Percentiles rank a stretch among this genome's conserved stretches.
Evolutionary conservation across 1,140 invertebrate species (phyloP).

Genomic region (Zaprionus ornatus): DNA sequence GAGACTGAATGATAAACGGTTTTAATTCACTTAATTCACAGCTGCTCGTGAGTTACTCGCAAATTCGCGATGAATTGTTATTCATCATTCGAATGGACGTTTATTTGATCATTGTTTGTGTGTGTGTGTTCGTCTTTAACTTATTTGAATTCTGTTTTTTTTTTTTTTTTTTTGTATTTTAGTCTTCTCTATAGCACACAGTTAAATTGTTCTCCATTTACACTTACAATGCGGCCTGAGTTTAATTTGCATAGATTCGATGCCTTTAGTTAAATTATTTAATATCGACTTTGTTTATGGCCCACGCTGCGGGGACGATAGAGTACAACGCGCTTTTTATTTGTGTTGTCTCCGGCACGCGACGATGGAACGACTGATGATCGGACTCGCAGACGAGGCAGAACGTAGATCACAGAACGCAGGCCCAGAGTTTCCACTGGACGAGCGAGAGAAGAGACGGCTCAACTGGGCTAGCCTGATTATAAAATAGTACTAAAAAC

Average conservation of each 20-base stretch:
- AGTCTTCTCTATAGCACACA: background rate
- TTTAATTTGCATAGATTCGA: slow-evolving; percentile 19
- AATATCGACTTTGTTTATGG: slow-evolving; percentile 19
- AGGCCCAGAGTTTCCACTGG: slow-evolving; percentile 31
- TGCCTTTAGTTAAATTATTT: slow-evolving; percentile 19
- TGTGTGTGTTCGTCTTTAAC: slow-evolving; percentile 1
- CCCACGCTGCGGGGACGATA: slow-evolving; percentile 7
- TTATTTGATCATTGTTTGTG: slow-evolving; percentile 4
- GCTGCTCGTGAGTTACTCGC: slow-evolving; percentile 5
- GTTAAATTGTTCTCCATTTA: slow-evolving; percentile 5
- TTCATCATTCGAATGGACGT: slow-evolving; percentile 10
- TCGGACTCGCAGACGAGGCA: slow-evolving; percentile 1
- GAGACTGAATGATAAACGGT: background rate
- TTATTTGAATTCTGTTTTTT: background rate
- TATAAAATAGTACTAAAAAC: slow-evolving; percentile 80
- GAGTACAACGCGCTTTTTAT: slow-evolving; percentile 18
- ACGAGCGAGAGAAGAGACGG: slow-evolving; percentile 39
- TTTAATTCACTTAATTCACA: slow-evolving; percentile 33
- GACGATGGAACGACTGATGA: slow-evolving; percentile 41
- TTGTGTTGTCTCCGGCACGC: slow-evolving; percentile 36
- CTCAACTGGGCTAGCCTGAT: slow-evolving; percentile 68
- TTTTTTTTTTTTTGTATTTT: no score
- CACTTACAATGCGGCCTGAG: slow-evolving; percentile 30
- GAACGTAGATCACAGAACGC: slow-evolving; percentile 6
- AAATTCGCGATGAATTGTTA: slow-evolving; percentile 6